A percentile compares a stretch with the other conserved stretches of the same genome.
These are phyloP conservation scores for Drosophila erecta DNA, from an alignment of 1,140 invertebrate genomes.

Conservation along the genomic window DNA sequence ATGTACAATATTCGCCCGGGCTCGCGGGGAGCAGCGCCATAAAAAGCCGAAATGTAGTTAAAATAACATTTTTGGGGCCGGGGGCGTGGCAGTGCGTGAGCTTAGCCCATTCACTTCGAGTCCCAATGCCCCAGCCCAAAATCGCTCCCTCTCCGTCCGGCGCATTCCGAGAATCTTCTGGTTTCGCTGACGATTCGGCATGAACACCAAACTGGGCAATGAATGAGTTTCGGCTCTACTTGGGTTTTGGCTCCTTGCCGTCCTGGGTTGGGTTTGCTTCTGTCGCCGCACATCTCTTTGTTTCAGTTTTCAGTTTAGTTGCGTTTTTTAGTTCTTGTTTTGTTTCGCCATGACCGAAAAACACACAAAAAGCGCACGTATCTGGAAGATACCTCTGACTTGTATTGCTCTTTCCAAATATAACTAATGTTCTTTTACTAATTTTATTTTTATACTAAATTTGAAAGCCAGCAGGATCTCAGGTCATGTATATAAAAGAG, in stretches of 20 bases:
- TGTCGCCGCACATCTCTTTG: slow-evolving; percentile 51
- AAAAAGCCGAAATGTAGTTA: slow-evolving; percentile 71
- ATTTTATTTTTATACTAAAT: no score
- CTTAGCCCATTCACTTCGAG: slow-evolving; percentile 27
- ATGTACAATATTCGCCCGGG: slow-evolving; percentile 64
- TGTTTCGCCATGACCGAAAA: slow-evolving; percentile 57
- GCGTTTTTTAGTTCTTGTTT: slow-evolving; percentile 30
- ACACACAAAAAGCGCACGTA: slow-evolving; percentile 44
- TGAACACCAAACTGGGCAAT: slow-evolving; percentile 38
- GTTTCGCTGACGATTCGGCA: slow-evolving; percentile 46
- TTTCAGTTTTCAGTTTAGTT: slow-evolving; percentile 56
- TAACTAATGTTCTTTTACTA: background rate
- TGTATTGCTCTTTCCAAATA: slow-evolving; percentile 25
- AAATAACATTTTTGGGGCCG: slow-evolving; percentile 63
- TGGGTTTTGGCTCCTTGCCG: slow-evolving; percentile 11
- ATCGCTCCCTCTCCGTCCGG: slow-evolving; percentile 1
- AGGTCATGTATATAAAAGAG: no score
- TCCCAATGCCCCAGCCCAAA: slow-evolving; percentile 18
- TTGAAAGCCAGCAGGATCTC: no score
- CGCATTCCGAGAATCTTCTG: slow-evolving; percentile 53
- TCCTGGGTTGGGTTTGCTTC: slow-evolving; percentile 45
- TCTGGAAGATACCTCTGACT: slow-evolving; percentile 16
- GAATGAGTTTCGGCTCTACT: slow-evolving; percentile 40
- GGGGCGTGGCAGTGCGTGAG: slow-evolving; percentile 40
- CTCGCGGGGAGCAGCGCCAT: slow-evolving; percentile 24